Conservation (phyloP, 2,888 invertebrate genomes). For the Antheraea yamamai region DNA sequence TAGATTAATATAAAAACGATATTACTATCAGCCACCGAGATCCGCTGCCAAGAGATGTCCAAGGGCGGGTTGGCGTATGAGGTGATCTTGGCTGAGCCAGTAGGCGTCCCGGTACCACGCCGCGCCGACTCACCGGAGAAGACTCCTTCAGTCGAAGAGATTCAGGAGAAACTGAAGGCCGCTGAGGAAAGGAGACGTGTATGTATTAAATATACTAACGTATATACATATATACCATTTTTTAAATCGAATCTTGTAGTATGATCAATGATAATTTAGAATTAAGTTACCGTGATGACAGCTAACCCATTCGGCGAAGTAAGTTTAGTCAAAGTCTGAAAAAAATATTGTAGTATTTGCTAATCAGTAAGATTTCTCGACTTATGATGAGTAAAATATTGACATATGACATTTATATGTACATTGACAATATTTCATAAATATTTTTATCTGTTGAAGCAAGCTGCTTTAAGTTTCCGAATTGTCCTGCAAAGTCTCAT, state of each 20-base stretch:
- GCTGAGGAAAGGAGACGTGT: constrained; percentile 97
- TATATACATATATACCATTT: background rate
- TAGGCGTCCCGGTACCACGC: constrained; percentile 84
- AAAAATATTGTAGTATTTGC: too few relatives aligned
- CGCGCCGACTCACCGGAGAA: constrained; percentile 87
- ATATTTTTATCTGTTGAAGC: too few relatives aligned
- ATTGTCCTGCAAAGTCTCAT: too few relatives aligned
- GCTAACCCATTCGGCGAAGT: too few relatives aligned
- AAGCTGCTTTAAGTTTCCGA: too few relatives aligned
- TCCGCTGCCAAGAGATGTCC: constrained; percentile 95
- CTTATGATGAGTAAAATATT: too few relatives aligned
- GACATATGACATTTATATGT: too few relatives aligned
- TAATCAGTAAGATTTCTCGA: too few relatives aligned
- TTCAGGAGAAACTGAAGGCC: constrained; percentile 95
- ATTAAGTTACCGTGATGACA: background rate
- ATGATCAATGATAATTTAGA: background rate
- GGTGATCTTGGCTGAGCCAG: constrained; percentile 93
- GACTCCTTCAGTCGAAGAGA: constrained; percentile 91
- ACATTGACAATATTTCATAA: too few relatives aligned
- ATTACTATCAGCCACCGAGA: constrained; percentile 88
- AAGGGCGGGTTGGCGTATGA: constrained; percentile 96
- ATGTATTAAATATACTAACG: constrained; percentile 48
- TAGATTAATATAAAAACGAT: background rate
- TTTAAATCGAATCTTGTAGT: background rate
- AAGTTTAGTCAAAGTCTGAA: too few relatives aligned